A percentile compares a stretch with the other conserved stretches of the same genome.
These are phyloP conservation scores for Biston stratarius DNA, from an alignment of 2,888 invertebrate genomes.

Conservation along the genomic window DNA sequence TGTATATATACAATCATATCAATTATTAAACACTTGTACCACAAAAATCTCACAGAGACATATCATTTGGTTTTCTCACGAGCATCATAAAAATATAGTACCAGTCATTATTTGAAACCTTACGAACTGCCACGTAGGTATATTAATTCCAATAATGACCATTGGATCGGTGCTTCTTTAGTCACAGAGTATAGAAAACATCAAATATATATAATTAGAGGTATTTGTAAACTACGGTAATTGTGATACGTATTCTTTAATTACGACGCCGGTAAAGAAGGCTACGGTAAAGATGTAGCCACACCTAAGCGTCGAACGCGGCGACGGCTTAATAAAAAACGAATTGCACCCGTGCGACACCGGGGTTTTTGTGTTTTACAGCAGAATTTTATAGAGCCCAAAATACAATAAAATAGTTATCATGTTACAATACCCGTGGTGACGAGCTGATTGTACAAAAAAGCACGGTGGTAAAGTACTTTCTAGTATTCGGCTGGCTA, in stretches of 20 bases:
- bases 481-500: too few species aligned
- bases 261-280: slow-evolving; percentile 78
- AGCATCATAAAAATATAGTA: slow-evolving; percentile 77
- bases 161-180: slow-evolving; percentile 78
- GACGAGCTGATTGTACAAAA: too few species aligned
- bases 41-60: slow-evolving; percentile 71
- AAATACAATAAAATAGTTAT: too few species aligned
- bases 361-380: too few species aligned
- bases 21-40: slow-evolving; percentile 55
- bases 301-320: slow-evolving; percentile 32
- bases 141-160: slow-evolving; percentile 86
- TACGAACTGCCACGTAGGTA: slow-evolving; percentile 84
- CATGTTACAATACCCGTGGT: too few species aligned
- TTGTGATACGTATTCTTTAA: slow-evolving; percentile 82
- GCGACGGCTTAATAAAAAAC: not conserved
- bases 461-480: too few species aligned
- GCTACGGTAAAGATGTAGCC: slow-evolving; percentile 48
- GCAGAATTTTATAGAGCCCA: too few species aligned
- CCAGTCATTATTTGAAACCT: slow-evolving; percentile 78
- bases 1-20: slow-evolving; percentile 53
- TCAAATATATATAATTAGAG: slow-evolving; percentile 84
- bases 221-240: slow-evolving; percentile 84
- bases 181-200: slow-evolving; percentile 84
- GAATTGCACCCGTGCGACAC: too few species aligned
- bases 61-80: slow-evolving; percentile 83